Base-by-base conservation (phyloP, 1,140 invertebrate genomes). In the Scaptomyza graminum region DNA sequence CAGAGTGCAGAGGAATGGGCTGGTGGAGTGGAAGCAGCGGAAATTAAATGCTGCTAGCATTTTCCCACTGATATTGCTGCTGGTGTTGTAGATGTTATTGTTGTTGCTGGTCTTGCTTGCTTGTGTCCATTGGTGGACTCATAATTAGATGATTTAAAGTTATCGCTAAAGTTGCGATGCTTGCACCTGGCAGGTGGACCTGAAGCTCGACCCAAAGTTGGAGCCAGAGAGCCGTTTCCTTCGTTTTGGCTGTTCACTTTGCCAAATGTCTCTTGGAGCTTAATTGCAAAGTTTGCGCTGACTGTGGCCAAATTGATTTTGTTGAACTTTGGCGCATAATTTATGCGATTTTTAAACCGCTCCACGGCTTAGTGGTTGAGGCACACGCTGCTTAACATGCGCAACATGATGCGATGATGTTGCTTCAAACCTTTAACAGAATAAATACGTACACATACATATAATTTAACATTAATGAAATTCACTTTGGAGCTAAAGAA, bases 71-170 rank as follows among this genome's bases (percentile, higher is more conserved):
- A 49, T 57, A 16, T 34, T 39, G 5, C 37, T n/a, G 16, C 49
- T 44, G 44, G 47, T 18, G 11, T 25, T 56, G 25, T 31, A 34
- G 31, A 34, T 55, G 41, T 67, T 76, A 51, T 60, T 63, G 31
- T 47, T 71, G 68, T 63, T 61, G 64, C 49, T 60, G 43, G 46
- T 62, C 44, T 25, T 5, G 61, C 12, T 47, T 44, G 47, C 75
- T 54, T 70, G 79, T 70, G 79, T 75, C 79, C 79, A 57, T 71
- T 83, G 82, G 63, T 71, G 74, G 76, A 74, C 70, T 83, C 79
- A 90, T 90, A 90, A 90, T 90, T 90, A 90, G 87, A 90, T 90
- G 88, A 90, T 90, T 90, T 90, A 90, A 87, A 80, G 82, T 90
- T 90, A 90, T 90, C 82, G 87, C 79, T 73, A 90, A 89, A 89